Evolutionary conservation across 2,113 vertebrate species (phyloP).

Genomic region (Bos taurus): DNA sequence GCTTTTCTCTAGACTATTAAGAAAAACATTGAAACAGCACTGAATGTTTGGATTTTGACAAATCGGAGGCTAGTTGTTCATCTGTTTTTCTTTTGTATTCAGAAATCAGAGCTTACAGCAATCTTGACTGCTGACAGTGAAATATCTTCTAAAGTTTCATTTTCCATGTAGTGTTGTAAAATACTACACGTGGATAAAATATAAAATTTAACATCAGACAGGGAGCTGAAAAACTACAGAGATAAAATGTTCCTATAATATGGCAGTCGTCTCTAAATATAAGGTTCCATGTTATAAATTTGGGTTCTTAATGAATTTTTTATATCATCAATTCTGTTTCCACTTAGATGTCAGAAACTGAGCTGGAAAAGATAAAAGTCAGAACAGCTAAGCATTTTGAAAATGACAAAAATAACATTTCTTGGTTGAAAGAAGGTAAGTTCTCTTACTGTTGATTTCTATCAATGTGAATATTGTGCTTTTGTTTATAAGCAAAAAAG

Average conservation of each 20-base stretch:
- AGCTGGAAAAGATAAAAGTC: slow-evolving; percentile 80
- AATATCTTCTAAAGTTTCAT: slow-evolving; percentile 51
- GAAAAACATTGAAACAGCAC: slow-evolving; percentile 53
- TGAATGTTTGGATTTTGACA: slow-evolving; percentile 57
- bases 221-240: slow-evolving; percentile 42
- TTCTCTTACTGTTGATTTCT: background rate
- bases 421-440: slow-evolving; percentile 85
- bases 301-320: slow-evolving; percentile 60
- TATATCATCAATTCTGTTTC: slow-evolving; percentile 68
- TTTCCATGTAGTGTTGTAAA: slow-evolving; percentile 71
- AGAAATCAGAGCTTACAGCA: slow-evolving; percentile 61
- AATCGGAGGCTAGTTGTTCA: slow-evolving; percentile 16
- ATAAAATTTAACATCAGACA: slow-evolving; percentile 34
- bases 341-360: slow-evolving; percentile 84
- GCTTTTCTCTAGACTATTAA: slow-evolving; percentile 51
- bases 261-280: slow-evolving; percentile 57
- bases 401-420: slow-evolving; percentile 83
- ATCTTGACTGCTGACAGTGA: slow-evolving; percentile 43
- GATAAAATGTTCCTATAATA: slow-evolving; percentile 50
- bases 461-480: slow-evolving; percentile 11
- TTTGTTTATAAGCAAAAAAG: background rate
- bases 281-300: slow-evolving; percentile 58
- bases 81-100: slow-evolving; percentile 44
- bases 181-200: slow-evolving; percentile 36
- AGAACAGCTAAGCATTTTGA: slow-evolving; percentile 79